phyloP scores from a whole-genome alignment of 2,888 invertebrate species.

The Galerucella nymphaeae region DNA sequence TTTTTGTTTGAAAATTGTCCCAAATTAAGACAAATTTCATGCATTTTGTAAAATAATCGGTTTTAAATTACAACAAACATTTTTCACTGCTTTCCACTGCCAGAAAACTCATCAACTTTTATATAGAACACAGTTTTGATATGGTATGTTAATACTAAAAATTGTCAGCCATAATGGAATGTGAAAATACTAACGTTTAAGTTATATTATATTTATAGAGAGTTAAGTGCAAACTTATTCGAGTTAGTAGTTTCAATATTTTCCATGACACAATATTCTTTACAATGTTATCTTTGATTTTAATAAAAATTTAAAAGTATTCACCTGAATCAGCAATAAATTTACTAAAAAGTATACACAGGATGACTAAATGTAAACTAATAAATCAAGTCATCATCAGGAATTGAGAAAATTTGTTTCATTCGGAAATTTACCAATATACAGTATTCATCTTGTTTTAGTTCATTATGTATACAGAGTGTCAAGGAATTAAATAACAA shows the following conservation, averaged over 20 bases:
- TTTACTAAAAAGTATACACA: slow-evolving; percentile 1
- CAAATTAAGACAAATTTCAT: not conserved
- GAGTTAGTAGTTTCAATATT: slow-evolving; percentile 6
- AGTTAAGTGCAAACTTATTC: not conserved
- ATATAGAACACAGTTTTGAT: not conserved
- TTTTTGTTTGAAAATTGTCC: not conserved
- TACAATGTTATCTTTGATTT: slow-evolving; percentile 5
- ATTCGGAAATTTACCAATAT: too few species aligned
- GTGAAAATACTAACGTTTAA: not conserved
- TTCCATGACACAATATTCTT: not conserved
- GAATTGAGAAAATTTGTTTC: too few species aligned
- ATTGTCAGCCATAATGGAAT: not conserved
- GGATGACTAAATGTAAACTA: not conserved
- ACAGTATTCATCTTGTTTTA: too few species aligned
- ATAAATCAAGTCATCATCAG: not conserved
- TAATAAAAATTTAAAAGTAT: slow-evolving; percentile 11
- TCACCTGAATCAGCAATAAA: slow-evolving; percentile 8
- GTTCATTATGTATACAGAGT: too few species aligned
- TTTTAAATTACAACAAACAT: not conserved
- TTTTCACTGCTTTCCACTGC: not conserved
- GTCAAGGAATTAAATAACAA: too few species aligned
- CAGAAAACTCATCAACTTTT: not conserved
- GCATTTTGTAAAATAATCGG: not conserved
- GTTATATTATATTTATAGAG: not conserved
- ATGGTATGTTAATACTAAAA: not conserved